Base-by-base conservation (phyloP, 2,888 invertebrate genomes). In the Ennomos quercinarius region DNA sequence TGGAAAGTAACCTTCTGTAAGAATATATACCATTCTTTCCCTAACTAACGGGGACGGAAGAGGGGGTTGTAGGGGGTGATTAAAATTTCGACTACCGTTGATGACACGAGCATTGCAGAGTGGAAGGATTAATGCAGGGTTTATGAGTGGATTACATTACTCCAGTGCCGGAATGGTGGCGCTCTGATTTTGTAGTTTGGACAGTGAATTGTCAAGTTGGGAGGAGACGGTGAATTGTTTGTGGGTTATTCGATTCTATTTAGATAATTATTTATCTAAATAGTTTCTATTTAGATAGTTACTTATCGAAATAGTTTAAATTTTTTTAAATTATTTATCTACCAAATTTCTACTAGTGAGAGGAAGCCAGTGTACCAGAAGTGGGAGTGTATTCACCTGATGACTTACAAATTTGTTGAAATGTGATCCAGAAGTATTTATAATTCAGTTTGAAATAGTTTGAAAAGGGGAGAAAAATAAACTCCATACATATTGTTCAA, bases 71-170 rank as follows among this genome's bases (percentile, higher is more conserved):
- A 74, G 76, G 76, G 67, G 85, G 91, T 89, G 90, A 91, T 91
- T 91, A 91, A 92, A 92, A 91, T 92, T 90, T 91, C 83, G 86
- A 88, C 90, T 91, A 85, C 86, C 85, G 88, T 86, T 89, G 89
- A 90, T 90, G 91, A 90, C 90, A 87, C 87, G 83, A 85, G 86
- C 79, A 86, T 83, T 82, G 86, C 74, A 74, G 83, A 85, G 83
- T 81, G 80, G 83, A 86, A 87, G 90, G 89, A 87, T 91, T 91
- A 88, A 87, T 86, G 83, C 84, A 78, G 81, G 86, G 85, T 88
- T 90, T 90, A 90, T 87, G 89, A 85, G 86, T 86, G 84, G 89
- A 89, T 90, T 91, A 91, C 86, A 86, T 84, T 86, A 85, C 86
- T 83, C 83, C 81, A 82, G 80, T 84, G 78, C 72, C 66, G 61